Conservation (phyloP, 2,888 invertebrate genomes). For the Clunio marinus region DNA sequence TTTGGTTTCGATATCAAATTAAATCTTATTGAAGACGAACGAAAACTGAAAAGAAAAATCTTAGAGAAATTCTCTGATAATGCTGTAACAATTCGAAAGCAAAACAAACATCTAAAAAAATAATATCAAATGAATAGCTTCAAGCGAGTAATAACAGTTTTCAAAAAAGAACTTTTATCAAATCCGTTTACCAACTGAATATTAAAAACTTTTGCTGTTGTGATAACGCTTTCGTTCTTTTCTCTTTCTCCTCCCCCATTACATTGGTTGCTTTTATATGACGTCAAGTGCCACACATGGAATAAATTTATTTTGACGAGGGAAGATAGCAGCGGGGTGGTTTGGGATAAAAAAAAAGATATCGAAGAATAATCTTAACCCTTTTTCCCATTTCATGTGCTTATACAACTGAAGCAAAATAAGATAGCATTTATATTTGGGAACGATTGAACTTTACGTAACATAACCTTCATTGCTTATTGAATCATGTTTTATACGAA, state of each 20-base stretch:
- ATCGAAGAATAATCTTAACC: slow-evolving; percentile 18
- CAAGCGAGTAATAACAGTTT: slow-evolving; percentile 35
- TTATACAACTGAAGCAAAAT: background rate
- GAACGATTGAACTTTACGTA: too few species aligned
- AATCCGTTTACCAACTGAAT: slow-evolving; percentile 35
- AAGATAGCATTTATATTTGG: too few species aligned
- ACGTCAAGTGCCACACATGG: background rate
- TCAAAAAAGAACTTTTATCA: slow-evolving; percentile 32
- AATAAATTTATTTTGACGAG: slow-evolving; percentile 9
- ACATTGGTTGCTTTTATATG: background rate
- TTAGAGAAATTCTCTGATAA: background rate
- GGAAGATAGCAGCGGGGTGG: background rate
- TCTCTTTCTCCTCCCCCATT: background rate
- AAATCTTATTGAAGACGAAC: too few species aligned
- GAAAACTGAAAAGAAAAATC: too few species aligned
- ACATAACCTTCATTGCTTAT: too few species aligned
- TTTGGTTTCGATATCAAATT: background rate
- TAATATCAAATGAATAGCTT: slow-evolving; percentile 29
- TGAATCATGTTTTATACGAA: too few species aligned
- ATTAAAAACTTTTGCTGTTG: slow-evolving; percentile 31
- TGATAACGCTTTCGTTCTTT: slow-evolving; percentile 9
- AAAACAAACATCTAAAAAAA: slow-evolving; percentile 2
- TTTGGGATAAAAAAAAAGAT: background rate
- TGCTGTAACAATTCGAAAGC: too few species aligned
- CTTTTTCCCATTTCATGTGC: slow-evolving; percentile 5